Evolutionary conservation across 2,113 vertebrate genomes (phyloP).

Genomic region (Coryphaenoides rupestris): DNA sequence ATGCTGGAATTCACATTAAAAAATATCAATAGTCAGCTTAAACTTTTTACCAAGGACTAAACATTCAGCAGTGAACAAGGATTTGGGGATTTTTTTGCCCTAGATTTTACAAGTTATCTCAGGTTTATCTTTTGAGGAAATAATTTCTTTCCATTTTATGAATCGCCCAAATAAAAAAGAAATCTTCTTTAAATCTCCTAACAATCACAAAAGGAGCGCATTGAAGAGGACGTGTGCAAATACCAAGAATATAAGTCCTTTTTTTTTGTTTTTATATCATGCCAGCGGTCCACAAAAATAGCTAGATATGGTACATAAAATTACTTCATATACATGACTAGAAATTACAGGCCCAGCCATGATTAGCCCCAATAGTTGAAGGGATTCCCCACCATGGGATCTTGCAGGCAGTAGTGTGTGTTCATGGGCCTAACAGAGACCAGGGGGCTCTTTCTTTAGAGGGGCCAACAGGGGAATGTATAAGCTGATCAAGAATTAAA

Average conservation of each 20-base stretch:
- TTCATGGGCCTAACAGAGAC: not conserved
- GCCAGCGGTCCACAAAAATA: conserved; percentile 50
- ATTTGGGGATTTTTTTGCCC: conserved; percentile 14
- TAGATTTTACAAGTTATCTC: conserved; percentile 33
- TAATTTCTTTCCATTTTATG: conserved; percentile 16
- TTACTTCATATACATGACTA: conserved; percentile 38
- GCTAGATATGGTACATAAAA: conserved; percentile 37
- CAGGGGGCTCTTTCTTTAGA: not conserved
- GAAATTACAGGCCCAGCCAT: conserved; percentile 25
- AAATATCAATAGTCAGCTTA: conserved; percentile 56
- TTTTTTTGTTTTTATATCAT: conserved; percentile 36
- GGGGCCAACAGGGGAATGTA: not conserved
- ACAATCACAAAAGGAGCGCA: conserved; percentile 34
- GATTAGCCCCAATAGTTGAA: conserved; percentile 21
- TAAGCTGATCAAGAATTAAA: conserved; percentile 24
- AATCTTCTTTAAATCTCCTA: conserved; percentile 14
- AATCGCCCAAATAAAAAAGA: conserved; percentile 6
- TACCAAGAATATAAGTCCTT: conserved; percentile 35
- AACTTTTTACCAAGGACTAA: conserved; percentile 51
- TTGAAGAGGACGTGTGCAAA: conserved; percentile 50
- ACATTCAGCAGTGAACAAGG: conserved; percentile 59
- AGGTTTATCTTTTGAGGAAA: conserved; percentile 14
- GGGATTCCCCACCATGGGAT: conserved; percentile 7
- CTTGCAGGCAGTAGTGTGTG: no score
- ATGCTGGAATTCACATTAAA: conserved; percentile 51